A percentile compares a stretch with the other conserved stretches of the same genome.
These are phyloP conservation scores for Athalia rosae DNA, from an alignment of 2,888 invertebrate species.

Conservation along the genomic window DNA sequence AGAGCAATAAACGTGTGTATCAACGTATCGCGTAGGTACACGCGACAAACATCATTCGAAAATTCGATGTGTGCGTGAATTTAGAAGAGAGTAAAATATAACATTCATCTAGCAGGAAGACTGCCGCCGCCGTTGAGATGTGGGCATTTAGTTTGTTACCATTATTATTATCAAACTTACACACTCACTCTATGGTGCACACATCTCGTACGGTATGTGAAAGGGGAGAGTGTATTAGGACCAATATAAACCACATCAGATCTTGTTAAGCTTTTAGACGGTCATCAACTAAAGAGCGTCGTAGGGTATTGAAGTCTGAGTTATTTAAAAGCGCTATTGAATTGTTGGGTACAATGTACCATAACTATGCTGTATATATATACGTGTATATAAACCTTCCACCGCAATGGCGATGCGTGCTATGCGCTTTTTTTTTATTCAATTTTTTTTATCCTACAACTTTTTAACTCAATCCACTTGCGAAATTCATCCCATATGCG, in stretches of 20 bases:
- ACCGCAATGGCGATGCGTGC: constrained; percentile 3
- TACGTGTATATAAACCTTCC: background rate
- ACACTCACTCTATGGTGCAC: background rate
- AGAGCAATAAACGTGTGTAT: constrained; percentile 46
- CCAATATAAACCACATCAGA: constrained; percentile 46
- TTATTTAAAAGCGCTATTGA: no score
- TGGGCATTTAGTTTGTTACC: no score
- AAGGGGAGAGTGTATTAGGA: constrained; percentile 47
- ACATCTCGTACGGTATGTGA: background rate
- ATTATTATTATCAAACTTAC: background rate
- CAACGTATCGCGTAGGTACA: background rate
- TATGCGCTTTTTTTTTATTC: background rate
- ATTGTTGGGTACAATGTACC: background rate
- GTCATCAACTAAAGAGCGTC: background rate
- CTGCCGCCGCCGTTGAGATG: no score
- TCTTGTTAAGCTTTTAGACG: constrained; percentile 31
- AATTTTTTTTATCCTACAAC: background rate
- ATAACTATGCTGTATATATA: background rate
- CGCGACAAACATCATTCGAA: background rate
- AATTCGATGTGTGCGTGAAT: no score
- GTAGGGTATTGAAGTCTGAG: background rate
- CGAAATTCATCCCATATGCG: background rate
- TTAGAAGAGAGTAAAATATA: no score
- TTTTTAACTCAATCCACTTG: constrained; percentile 26
- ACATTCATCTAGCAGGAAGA: no score